Evolutionary conservation across 2,113 vertebrate species (phyloP), one percentile per base, ranked within the genome.

Genomic region (Zosterops pallidus): DNA sequence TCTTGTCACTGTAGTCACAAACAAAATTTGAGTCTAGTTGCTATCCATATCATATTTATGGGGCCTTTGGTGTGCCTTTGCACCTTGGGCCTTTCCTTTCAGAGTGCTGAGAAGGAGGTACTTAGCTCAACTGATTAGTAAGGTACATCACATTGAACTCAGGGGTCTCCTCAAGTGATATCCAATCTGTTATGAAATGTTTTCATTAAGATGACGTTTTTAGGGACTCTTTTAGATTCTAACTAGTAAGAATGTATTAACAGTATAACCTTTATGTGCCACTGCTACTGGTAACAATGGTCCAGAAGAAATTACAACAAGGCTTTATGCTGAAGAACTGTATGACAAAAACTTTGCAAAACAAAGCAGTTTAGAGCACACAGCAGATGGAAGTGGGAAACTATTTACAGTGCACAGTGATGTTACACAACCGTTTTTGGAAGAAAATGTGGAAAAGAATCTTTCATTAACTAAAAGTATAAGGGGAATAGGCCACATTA

Each of bases 371-470:
- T 87, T 50, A 57, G n/a, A 52, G 62, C 31, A 94, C 41, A 69
- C 55, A 79, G 65, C 84, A 93, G 44, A 83, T 90, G 65, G 87
- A 95, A 87, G 56, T 85, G 62, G n/a, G 74, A 78, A 83, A 71
- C 75, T 88, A 76, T 93, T 95, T 95, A 85, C 60, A 76, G 81
- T 65, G 81, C 82, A 90, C 52, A 81, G 56, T 82, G 46, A 68
- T 72, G 49, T 89, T 94, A 39, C 79, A 62, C 85, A 93, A 91
- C 44, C 60, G 16, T 71, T 90, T 95, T 94, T 84, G 59, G 90
- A 87, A 87, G 64, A 52, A 95, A 91, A 90, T 64, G 19, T 90
- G 82, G 78, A 85, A 91, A 78, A 80, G 81, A 78, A 20, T 92
- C 47, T 89, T 94, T 86, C 64, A 76, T 83, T 93, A 85, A 85